Evolutionary conservation across 2,113 vertebrate genomes (phyloP), one percentile per base, ranked within the genome.

Genomic region (Spheniscus mendiculus): DNA sequence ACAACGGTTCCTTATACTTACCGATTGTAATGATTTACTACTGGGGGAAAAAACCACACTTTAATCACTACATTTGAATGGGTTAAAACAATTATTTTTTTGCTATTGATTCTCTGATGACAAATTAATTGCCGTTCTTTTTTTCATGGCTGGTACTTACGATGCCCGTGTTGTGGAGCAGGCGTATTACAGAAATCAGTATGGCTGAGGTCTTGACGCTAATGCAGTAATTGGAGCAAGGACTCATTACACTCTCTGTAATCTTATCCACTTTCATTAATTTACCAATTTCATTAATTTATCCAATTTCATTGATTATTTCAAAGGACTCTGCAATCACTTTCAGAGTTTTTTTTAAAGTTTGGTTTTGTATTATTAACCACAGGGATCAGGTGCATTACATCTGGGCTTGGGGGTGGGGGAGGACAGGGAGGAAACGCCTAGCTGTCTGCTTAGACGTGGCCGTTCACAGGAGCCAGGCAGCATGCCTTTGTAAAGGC

Each of bases 381-480:
- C 2, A 0, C 4, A n/a, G 17, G 15, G n/a, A 44, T 20, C 6
- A 6, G 32, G 6, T 50, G 10, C 2, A 10, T 27, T 42, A 7
- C 8, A 3, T 38, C 9, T 25, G 44, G 59, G 45, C 7, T 19
- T 15, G 58, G 19, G 19, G 71, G 7, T 44, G 26, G 12, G 38
- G 21, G 18, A 34, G 52, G 38, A 15, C 6, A 10, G 22, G n/a
- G 26, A 16, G 44, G 67, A 81, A 62, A 5, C 25, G 20, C 42
- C 16, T 9, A 0, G 2, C 38, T 76, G 14, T 34, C 29, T 47
- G 22, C 12, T 3, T 20, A 30, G 56, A 22, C 0, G 1, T 7
- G 34, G 62, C 61, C 0, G 1, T 21, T 87, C 29, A 2, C n/a
- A 23, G 20, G 34, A 73, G 45, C 42, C 49, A 32, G 52, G 16